Conservation (phyloP, 2,797 vertebrate species). For the Oreortyx pictus region DNA sequence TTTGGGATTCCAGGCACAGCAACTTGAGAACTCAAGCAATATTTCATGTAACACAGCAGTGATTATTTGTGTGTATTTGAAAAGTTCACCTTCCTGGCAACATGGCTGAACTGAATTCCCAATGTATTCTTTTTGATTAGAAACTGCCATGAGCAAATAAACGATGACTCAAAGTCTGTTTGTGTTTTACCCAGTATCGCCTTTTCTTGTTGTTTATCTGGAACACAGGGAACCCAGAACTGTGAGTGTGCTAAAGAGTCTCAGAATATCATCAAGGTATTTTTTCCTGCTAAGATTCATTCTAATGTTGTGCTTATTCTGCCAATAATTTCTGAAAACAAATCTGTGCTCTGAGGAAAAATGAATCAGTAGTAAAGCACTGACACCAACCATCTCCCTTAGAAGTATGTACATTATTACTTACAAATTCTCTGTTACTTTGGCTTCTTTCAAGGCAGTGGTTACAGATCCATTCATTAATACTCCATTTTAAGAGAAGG, state of each 20-base stretch:
- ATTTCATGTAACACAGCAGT: constrained; percentile 41
- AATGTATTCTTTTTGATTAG: constrained; percentile 31
- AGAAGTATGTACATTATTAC: background rate
- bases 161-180: constrained; percentile 12
- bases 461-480: constrained; percentile 48
- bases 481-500: background rate
- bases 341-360: constrained; percentile 21
- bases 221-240: background rate
- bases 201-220: constrained; percentile 3
- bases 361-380: constrained; percentile 6
- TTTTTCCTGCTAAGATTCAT: constrained; percentile 11
- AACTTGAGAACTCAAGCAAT: constrained; percentile 54
- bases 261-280: background rate
- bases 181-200: constrained; percentile 3
- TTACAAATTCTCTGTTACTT: background rate
- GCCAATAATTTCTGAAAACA: constrained; percentile 29
- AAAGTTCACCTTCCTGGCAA: constrained; percentile 58
- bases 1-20: constrained; percentile 46
- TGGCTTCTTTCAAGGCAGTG: background rate
- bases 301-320: background rate
- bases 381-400: background rate
- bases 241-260: background rate
- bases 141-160: constrained; percentile 65
- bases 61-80: constrained; percentile 61
- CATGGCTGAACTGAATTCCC: constrained; percentile 52